Conservation (phyloP, 1,140 invertebrate genomes). For the Potamilus streckersoni region DNA sequence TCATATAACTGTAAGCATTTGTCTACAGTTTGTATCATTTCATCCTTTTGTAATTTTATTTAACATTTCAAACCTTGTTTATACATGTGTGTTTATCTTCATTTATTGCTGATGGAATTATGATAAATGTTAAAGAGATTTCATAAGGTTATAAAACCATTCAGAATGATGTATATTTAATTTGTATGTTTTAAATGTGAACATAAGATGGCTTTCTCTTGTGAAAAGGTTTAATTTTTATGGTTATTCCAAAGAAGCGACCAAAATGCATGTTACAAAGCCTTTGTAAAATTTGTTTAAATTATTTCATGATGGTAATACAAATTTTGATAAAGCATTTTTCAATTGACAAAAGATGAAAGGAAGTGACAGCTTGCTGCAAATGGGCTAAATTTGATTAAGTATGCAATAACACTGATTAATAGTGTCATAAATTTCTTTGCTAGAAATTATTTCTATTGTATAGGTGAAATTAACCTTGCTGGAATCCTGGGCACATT, state of each 20-base stretch:
- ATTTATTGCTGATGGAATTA: neutral
- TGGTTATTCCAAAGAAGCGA: too few relatives aligned
- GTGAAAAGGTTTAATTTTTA: too few relatives aligned
- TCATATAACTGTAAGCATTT: conserved; percentile 53
- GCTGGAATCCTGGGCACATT: conserved; percentile 44
- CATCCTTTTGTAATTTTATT: neutral
- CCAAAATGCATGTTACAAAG: too few relatives aligned
- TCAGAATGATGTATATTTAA: too few relatives aligned
- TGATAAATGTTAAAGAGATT: too few relatives aligned
- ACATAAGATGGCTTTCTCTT: too few relatives aligned
- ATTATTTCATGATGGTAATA: neutral
- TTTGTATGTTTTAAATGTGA: too few relatives aligned
- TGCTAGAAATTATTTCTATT: neutral
- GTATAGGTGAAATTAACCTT: conserved; percentile 44
- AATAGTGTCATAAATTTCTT: neutral
- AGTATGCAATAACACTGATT: neutral
- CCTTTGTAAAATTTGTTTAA: neutral
- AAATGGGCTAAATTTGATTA: neutral
- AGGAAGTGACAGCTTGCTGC: too few relatives aligned
- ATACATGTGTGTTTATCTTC: neutral
- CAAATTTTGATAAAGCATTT: neutral
- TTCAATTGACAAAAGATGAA: neutral
- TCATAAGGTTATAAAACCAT: too few relatives aligned
- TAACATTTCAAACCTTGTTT: neutral
- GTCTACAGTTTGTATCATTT: neutral